phyloP scores from a whole-genome alignment of 2,888 invertebrate genomes.

The Spisula solida region DNA sequence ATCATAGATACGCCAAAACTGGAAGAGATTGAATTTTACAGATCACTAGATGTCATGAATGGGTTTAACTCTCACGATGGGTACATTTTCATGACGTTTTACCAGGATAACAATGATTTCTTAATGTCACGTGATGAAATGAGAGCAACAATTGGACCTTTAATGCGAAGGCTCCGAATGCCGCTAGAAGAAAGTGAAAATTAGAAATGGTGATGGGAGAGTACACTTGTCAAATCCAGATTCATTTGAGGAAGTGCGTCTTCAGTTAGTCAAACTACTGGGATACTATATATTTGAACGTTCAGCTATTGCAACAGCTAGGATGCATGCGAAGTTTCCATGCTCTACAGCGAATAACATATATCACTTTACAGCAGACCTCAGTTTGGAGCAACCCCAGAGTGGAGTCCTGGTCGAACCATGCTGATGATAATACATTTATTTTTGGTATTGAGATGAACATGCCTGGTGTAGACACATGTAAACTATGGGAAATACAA shows the following conservation, averaged over 20 bases:
- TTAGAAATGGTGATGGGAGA: neutral
- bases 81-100: neutral
- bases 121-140: neutral
- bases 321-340: neutral
- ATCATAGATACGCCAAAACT: neutral
- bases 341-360: neutral
- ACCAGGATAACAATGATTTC: neutral
- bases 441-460: neutral
- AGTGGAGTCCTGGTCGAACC: slow-evolving; percentile 10
- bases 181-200: neutral
- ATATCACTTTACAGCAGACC: neutral
- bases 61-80: slow-evolving; percentile 53
- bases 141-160: neutral
- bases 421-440: slow-evolving; percentile 45
- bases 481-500: slow-evolving; percentile 28
- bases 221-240: slow-evolving; percentile 11
- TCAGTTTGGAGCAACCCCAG: neutral
- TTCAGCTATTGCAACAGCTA: neutral
- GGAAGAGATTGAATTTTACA: slow-evolving; percentile 46
- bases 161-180: neutral
- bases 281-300: neutral
- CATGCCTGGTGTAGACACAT: neutral
- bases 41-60: slow-evolving; percentile 40
- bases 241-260: neutral
- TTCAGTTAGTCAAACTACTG: neutral